Base-by-base conservation (phyloP, 2,888 invertebrate species). In the Dicranocentrus wangi region DNA sequence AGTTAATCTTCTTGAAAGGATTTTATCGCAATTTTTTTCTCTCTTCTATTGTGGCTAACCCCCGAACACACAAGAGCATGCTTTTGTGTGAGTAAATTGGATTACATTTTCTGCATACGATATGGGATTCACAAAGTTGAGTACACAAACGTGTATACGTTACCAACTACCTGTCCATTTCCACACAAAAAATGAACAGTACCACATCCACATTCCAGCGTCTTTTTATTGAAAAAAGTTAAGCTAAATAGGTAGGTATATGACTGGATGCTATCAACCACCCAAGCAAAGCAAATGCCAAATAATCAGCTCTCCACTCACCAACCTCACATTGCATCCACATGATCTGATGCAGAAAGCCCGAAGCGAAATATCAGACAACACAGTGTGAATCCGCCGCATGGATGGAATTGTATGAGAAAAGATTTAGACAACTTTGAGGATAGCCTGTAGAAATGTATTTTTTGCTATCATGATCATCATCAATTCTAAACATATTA, bases 271-370 rank as follows among this genome's bases (percentile, higher is more conserved):
- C 47, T 47, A 63, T 72, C 61, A 61, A 72, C 72, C 72, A 63
- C 72, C 72, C 72, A 72, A 63, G 72, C 63, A 72, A 43, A 51
- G 17, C 71, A 60, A 71, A 42, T 71, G 71, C 60, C 53, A 69
- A 69, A 55, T 32, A 53, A 39, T 55, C 51, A 51, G 32, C 27
- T 43, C n/a, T 17, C 39, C 25, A 43, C 43, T 65, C 25, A 42
- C 43, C 68, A 17, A 28, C 3, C 10, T 32, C 32, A 32, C 32
- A 32, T 32, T 32, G 55, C 55, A 23, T 23, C 21, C 55, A 21
- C 53, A 53, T 17, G 28, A 70, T 42, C 60, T 60, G 60, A 71
- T 60, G 71, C 60, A 71, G 25, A 58, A 71, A 58, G 27, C 58
- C 43, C 42, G 43, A 25, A 60, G 71, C 71, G 21, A 21, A 43